A percentile compares a stretch with the other conserved stretches of the same genome.
Evolutionary conservation across 1,140 invertebrate genomes (phyloP).

Genomic region (Drosophila albomicans): DNA sequence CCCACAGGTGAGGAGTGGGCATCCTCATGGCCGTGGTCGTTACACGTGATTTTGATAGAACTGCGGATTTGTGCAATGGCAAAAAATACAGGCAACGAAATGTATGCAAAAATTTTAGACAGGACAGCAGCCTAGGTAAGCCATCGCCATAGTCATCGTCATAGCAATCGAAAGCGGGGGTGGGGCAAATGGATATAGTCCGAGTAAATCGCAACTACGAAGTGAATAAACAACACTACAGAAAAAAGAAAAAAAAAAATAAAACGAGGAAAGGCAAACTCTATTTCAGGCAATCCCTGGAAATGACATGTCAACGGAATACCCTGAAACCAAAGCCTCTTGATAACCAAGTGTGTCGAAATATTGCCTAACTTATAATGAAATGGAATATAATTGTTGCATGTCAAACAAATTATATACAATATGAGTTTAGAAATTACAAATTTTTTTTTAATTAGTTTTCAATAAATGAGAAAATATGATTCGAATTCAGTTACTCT

Average conservation of each 20-base stretch:
- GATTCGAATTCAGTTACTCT: no score
- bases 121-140: background rate
- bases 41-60: constrained; percentile 47
- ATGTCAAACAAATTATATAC: no score
- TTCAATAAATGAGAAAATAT: no score
- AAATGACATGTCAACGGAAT: constrained; percentile 40
- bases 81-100: constrained; percentile 32
- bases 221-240: background rate
- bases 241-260: background rate
- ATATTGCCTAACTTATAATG: background rate
- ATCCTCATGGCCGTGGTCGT: constrained; percentile 18
- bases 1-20: constrained; percentile 35
- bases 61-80: constrained; percentile 50
- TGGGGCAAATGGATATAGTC: constrained; percentile 31
- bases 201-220: constrained; percentile 42
- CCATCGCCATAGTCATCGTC: constrained; percentile 24
- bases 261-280: background rate
- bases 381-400: no score
- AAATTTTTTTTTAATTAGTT: no score
- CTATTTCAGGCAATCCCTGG: constrained; percentile 3
- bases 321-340: constrained; percentile 11
- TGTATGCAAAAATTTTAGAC: constrained; percentile 40
- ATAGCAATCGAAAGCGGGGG: no score
- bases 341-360: background rate
- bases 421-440: no score